phyloP scores from a whole-genome alignment of 2,113 vertebrate species.

The Plotosus lineatus region DNA sequence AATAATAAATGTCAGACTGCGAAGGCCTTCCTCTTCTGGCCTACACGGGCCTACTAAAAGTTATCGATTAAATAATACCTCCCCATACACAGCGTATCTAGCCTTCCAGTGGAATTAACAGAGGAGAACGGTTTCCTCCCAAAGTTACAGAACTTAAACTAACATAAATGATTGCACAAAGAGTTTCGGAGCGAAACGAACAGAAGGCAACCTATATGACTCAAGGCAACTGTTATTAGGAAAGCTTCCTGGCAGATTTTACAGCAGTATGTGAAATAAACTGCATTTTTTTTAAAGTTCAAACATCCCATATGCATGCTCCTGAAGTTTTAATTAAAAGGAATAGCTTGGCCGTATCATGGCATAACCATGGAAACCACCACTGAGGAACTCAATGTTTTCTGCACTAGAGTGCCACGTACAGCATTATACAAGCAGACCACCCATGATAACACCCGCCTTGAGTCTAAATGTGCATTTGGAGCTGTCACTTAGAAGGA shows the following conservation, averaged over 20 bases:
- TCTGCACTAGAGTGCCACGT: constrained; percentile 24
- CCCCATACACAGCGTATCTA: not conserved
- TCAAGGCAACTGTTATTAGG: constrained; percentile 19
- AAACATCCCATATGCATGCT: constrained; percentile 17
- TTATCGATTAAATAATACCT: not conserved
- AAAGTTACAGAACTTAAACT: not conserved
- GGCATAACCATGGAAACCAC: constrained; percentile 26
- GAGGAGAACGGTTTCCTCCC: not conserved
- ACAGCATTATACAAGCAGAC: constrained; percentile 39
- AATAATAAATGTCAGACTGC: not conserved
- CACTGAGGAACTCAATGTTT: not conserved
- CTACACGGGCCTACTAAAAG: not conserved
- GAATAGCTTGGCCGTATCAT: constrained; percentile 3
- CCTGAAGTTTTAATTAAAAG: constrained; percentile 42
- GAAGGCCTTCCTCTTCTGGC: not conserved
- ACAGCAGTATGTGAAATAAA: constrained; percentile 28
- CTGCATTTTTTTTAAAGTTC: constrained; percentile 28
- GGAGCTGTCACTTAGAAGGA: constrained; percentile 43
- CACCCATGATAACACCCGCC: constrained; percentile 44
- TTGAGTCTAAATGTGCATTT: constrained; percentile 27
- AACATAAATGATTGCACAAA: not conserved
- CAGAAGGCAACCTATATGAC: constrained; percentile 19
- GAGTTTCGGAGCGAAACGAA: not conserved
- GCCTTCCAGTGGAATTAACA: not conserved
- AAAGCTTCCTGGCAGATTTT: constrained; percentile 9